phyloP scores from a whole-genome alignment of 2,113 vertebrate genomes.

The Xenus cinereus region DNA sequence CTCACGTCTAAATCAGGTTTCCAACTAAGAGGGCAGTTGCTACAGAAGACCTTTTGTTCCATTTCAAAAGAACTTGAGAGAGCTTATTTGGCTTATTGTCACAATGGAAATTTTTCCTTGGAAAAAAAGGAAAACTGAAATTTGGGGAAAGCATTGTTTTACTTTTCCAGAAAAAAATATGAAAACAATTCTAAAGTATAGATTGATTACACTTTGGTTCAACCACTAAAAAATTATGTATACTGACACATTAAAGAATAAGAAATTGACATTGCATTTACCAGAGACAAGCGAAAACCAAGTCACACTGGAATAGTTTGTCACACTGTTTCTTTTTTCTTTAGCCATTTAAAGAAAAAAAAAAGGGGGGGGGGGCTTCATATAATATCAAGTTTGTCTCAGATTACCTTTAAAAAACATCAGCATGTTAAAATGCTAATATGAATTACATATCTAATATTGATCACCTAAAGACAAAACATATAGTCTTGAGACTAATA shows the following conservation, averaged over 20 bases:
- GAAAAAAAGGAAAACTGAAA: background rate
- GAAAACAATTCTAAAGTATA: background rate
- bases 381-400: background rate
- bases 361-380: rapidly evolving
- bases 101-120: background rate
- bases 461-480: background rate
- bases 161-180: background rate
- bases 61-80: background rate
- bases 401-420: background rate
- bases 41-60: rapidly evolving
- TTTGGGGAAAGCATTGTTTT: background rate
- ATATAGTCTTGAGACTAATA: background rate
- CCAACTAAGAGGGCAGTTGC: background rate
- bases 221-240: background rate
- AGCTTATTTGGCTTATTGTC: background rate
- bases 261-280: background rate
- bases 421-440: background rate
- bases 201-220: background rate
- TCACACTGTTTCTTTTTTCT: background rate
- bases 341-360: background rate
- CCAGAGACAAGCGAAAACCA: background rate
- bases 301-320: background rate
- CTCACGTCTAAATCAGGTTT: background rate
- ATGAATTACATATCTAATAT: background rate
- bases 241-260: background rate